phyloP scores from a whole-genome alignment of 2,888 invertebrate genomes.

The Esperia sulphurella region DNA sequence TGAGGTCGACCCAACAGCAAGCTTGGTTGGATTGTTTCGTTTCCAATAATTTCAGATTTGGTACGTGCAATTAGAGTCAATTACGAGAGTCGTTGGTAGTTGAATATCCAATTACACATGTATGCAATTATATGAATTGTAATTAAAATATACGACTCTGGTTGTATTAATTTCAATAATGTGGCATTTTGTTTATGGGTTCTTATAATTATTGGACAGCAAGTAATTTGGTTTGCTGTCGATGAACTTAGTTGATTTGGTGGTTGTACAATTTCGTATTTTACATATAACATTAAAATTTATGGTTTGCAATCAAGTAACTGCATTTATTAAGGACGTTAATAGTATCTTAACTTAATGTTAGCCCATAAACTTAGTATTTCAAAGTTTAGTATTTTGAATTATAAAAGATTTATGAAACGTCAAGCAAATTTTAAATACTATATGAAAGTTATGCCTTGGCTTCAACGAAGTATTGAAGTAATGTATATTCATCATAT shows the following conservation, averaged over 20 bases:
- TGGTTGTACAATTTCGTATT: too few relatives aligned
- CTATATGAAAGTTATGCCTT: too few relatives aligned
- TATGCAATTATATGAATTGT: not conserved
- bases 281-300: too few relatives aligned
- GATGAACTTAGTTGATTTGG: not conserved
- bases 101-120: not conserved
- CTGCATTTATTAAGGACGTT: too few relatives aligned
- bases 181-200: not conserved
- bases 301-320: too few relatives aligned
- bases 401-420: not conserved
- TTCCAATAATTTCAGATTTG: conserved; percentile 6
- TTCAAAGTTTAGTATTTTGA: too few relatives aligned
- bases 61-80: conserved; percentile 5
- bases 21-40: not conserved
- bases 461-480: too few relatives aligned
- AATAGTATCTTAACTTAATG: too few relatives aligned
- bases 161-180: not conserved
- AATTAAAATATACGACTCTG: not conserved
- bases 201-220: not conserved
- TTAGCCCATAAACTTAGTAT: not conserved
- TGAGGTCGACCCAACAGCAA: not conserved
- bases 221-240: not conserved
- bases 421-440: too few relatives aligned
- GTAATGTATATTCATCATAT: not conserved
- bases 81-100: not conserved